Base-by-base conservation (phyloP, 2,797 vertebrate genomes). In the Hylomyscus alleni region DNA sequence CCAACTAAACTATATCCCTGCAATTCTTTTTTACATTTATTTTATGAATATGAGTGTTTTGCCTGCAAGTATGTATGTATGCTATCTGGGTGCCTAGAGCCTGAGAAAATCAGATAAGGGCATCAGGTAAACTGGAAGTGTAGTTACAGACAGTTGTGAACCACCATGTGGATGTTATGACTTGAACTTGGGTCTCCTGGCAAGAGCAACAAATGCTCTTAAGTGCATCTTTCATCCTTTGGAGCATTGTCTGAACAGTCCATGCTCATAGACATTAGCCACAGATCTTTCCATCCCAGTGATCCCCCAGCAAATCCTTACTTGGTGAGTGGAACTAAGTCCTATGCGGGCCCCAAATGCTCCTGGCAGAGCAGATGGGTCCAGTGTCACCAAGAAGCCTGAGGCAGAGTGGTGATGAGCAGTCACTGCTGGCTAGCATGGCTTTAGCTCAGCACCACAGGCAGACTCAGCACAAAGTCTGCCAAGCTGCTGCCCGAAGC, bases 381-480 rank as follows among this genome's bases (percentile, higher is more conserved):
- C 37, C 54, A 0, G 0, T 0, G 19, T 50, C 69, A 58, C 26
- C 0, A 31, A 44, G 73, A n/a, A 56, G 58, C 90, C 72, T 26
- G n/a, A 60, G 52, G 65, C 0, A 0, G 73, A 52, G 22, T 19
- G 20, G 40, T 56, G 34, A 24, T 0, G 44, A 40, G 29, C 9
- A 47, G 56, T 86, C 24, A 24, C 69, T 60, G 22, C 54, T 1
- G 2, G 92, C 29, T 2, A 3, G 26, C 58, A 20, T 20, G 52
- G 24, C 26, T 14, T 37, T 0, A 1, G 81, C 77, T 91, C 84
- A 50, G 22, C 0, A 50, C 3, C 31, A 26, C 9, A 1, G 62
- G 52, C 1, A 1, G 81, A 65, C 62, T 44, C 82, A 52, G 72
- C 76, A 65, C 84, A 72, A 65, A 90, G 80, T 50, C 82, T 58